phyloP scores from a whole-genome alignment of 2,113 vertebrate species.

The Chloropsis hardwickii region DNA sequence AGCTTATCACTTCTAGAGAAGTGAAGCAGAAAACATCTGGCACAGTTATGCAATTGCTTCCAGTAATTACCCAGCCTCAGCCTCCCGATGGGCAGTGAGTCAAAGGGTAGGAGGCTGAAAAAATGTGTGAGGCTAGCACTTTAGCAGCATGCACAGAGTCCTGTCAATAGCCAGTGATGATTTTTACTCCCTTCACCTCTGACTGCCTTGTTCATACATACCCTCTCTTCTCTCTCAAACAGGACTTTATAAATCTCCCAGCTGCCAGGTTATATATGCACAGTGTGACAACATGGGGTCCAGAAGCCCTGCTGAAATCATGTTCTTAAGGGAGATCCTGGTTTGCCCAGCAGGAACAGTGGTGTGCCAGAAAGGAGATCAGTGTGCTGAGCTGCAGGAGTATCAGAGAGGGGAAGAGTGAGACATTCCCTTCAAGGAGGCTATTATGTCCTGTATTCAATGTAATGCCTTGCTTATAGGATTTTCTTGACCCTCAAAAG shows the following conservation, averaged over 20 bases:
- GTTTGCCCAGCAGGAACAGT: neutral
- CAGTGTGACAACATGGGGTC: neutral
- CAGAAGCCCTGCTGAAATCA: neutral
- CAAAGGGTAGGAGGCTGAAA: conserved; percentile 10
- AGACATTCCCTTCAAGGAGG: neutral
- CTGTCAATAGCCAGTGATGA: neutral
- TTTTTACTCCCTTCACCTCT: neutral
- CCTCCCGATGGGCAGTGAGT: neutral
- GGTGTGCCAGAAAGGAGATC: neutral
- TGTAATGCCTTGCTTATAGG: neutral
- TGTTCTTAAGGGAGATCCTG: neutral
- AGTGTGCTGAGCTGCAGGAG: neutral
- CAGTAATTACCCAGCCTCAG: neutral
- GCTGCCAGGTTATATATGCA: neutral
- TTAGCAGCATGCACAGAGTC: neutral
- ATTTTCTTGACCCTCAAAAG: neutral
- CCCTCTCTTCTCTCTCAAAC: neutral
- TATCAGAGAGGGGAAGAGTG: neutral
- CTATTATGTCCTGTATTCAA: neutral
- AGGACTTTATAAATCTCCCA: neutral
- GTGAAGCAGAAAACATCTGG: neutral
- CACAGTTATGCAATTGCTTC: neutral
- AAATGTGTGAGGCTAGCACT: neutral
- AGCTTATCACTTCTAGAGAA: neutral
- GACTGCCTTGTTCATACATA: neutral